A percentile compares a stretch with the other conserved stretches of the same genome.
Evolutionary conservation across 2,113 vertebrate species (phyloP).

Genomic region (Daboia siamensis): DNA sequence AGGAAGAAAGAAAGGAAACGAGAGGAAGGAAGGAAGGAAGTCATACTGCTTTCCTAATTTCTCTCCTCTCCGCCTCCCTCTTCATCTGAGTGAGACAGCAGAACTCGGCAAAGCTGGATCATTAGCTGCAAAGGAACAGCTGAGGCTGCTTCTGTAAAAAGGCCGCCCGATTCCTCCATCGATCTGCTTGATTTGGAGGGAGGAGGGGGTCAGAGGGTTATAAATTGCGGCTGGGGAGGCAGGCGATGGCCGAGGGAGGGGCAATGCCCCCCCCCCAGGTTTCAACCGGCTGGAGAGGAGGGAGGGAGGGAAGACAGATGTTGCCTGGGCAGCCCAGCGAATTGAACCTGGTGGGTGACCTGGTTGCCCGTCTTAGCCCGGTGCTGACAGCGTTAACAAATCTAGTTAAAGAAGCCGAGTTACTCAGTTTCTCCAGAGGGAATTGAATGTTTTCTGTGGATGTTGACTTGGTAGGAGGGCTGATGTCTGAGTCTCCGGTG

Average conservation of each 20-base stretch:
- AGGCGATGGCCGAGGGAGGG: neutral
- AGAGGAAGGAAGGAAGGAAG: too few species aligned
- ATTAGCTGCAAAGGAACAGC: conserved; percentile 57
- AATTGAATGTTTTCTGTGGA: neutral
- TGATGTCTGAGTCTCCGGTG: neutral
- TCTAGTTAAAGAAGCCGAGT: conserved; percentile 46
- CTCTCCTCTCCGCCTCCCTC: neutral
- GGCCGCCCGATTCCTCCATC: conserved; percentile 71
- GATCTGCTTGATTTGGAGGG: conserved; percentile 69
- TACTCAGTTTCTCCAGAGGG: neutral
- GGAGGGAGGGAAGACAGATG: conserved; percentile 6
- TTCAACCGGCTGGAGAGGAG: conserved; percentile 41
- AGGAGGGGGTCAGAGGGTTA: conserved; percentile 62
- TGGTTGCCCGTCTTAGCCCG: conserved; percentile 30
- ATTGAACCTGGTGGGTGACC: neutral
- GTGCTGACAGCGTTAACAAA: conserved; percentile 26
- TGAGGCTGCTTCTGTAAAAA: conserved; percentile 66
- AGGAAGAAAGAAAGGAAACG: too few species aligned
- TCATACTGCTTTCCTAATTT: conserved; percentile 8
- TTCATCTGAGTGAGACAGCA: conserved; percentile 8
- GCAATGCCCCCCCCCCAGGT: neutral
- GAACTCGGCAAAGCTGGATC: conserved; percentile 15
- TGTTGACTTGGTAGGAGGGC: neutral
- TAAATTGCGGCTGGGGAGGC: conserved; percentile 60
- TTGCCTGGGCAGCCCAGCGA: conserved; percentile 27